phyloP scores from a whole-genome alignment of 2,113 vertebrate species.

The Pseudopodoces humilis region DNA sequence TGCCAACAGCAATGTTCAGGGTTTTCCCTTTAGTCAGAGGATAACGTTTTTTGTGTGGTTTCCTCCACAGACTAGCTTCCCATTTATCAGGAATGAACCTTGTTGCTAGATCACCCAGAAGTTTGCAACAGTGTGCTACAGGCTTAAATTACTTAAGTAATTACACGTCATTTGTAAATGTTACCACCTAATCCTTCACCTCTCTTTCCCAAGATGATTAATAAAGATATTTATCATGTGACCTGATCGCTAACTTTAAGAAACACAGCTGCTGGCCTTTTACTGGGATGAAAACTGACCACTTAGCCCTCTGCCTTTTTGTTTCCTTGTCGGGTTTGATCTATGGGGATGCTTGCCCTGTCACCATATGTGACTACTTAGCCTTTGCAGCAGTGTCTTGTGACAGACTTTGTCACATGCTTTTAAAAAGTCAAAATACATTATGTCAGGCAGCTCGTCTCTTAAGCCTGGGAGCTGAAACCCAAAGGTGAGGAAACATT shows the following conservation, averaged over 20 bases:
- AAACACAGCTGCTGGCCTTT: slow-evolving; percentile 37
- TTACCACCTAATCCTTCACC: slow-evolving; percentile 23
- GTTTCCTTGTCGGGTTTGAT: slow-evolving; percentile 33
- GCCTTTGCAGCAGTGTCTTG: neutral
- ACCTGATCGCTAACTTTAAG: neutral
- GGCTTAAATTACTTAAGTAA: slow-evolving; percentile 32
- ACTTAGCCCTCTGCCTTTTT: slow-evolving; percentile 34
- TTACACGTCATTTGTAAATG: slow-evolving; percentile 27
- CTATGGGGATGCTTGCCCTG: slow-evolving; percentile 39
- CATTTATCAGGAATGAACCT: neutral
- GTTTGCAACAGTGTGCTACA: neutral
- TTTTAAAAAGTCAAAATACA: slow-evolving; percentile 44
- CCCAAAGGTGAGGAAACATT: neutral
- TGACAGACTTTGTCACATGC: slow-evolving; percentile 37
- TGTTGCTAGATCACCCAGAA: neutral
- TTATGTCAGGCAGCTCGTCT: neutral
- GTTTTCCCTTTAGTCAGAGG: neutral
- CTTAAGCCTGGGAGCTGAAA: neutral
- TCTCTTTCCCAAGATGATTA: neutral
- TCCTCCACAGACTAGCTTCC: neutral
- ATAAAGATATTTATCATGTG: slow-evolving; percentile 35
- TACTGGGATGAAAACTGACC: slow-evolving; percentile 46
- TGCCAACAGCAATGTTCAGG: neutral
- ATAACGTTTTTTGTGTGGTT: neutral
- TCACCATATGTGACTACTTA: slow-evolving; percentile 52